Evolutionary conservation across 2,797 vertebrate species (phyloP).

Genomic region (Sebastes aleutianus): DNA sequence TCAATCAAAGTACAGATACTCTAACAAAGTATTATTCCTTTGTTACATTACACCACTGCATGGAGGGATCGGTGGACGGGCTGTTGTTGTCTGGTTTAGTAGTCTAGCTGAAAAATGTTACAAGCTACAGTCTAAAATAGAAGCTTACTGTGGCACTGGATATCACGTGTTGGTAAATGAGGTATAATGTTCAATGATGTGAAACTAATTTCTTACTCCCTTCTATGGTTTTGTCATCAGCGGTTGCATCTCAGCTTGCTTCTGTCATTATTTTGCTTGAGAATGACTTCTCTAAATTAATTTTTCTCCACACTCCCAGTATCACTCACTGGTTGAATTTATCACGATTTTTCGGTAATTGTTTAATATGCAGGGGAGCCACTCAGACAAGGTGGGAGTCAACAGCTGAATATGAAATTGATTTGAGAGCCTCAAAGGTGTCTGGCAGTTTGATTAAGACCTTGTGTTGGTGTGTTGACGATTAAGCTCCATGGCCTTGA

Average conservation of each 20-base stretch:
- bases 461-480: conserved; percentile 16
- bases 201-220: neutral
- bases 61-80: neutral
- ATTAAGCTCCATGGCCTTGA: conserved; percentile 27
- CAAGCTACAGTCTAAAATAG: neutral
- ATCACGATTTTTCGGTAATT: conserved; percentile 24
- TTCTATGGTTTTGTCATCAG: neutral
- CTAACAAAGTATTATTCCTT: too few relatives aligned
- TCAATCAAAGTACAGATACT: too few relatives aligned
- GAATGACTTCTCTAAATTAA: neutral
- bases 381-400: conserved; percentile 40
- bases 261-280: neutral
- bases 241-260: neutral
- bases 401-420: conserved; percentile 53
- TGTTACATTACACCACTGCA: too few relatives aligned
- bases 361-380: conserved; percentile 50
- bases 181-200: neutral
- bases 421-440: conserved; percentile 51
- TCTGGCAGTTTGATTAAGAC: conserved; percentile 54
- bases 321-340: neutral
- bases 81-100: neutral
- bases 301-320: neutral
- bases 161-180: neutral
- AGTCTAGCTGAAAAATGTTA: neutral
- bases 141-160: neutral